These are phyloP conservation scores for Drosophila pandora DNA, from an alignment of 1,140 invertebrate species.

Conservation along the genomic window DNA sequence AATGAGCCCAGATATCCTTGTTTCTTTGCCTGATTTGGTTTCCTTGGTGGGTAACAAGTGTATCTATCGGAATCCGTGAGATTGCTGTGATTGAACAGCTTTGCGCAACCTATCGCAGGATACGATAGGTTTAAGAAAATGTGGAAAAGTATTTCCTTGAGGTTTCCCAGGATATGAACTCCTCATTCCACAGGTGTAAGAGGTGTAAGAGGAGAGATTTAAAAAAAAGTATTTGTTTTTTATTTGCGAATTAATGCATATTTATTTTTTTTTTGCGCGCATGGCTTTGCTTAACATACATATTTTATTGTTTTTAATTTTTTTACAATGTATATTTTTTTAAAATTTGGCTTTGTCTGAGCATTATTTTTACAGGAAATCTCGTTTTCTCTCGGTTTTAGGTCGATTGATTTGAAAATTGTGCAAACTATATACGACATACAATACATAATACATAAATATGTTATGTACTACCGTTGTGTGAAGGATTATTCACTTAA, in stretches of 20 bases:
- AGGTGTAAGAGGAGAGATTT: conserved; percentile 20
- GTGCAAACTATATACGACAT: conserved; percentile 60
- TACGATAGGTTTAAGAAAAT: conserved; percentile 21
- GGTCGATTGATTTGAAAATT: conserved; percentile 45
- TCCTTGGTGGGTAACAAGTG: conserved; percentile 68
- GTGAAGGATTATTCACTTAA: conserved; percentile 38
- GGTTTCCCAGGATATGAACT: conserved; percentile 49
- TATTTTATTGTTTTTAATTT: conserved; percentile 45
- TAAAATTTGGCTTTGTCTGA: conserved; percentile 79
- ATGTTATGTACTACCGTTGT: conserved; percentile 11
- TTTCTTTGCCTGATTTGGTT: conserved; percentile 19
- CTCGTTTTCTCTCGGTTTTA: conserved; percentile 19
- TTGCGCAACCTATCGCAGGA: conserved; percentile 54
- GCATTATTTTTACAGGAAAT: conserved; percentile 76
- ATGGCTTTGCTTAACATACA: conserved; percentile 48
- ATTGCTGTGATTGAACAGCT: conserved; percentile 58
- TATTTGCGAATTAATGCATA: conserved; percentile 45
- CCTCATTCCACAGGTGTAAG: conserved; percentile 6
- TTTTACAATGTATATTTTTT: conserved; percentile 68
- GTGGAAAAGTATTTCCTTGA: conserved; percentile 28
- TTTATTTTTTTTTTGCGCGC: conserved; percentile 48
- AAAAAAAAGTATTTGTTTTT: not conserved
- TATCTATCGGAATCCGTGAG: conserved; percentile 70
- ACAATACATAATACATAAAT: conserved; percentile 23
- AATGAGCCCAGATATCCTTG: conserved; percentile 52